phyloP scores from a whole-genome alignment of 2,888 invertebrate species.

The Polydrusus pterygomalis region DNA sequence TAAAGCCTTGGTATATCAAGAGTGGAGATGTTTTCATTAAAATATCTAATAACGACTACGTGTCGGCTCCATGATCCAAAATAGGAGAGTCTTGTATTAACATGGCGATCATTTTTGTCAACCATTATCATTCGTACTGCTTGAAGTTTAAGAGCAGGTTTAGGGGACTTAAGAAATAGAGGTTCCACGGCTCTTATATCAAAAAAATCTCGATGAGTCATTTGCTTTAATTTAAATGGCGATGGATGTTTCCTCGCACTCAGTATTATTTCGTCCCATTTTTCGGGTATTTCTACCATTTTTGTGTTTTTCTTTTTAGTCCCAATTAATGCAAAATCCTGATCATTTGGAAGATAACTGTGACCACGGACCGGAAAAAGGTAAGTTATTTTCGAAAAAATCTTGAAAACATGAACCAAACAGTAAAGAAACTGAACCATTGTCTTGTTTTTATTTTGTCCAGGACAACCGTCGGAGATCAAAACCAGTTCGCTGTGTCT shows the following conservation, averaged over 20 bases:
- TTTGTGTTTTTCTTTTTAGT: conserved; percentile 17
- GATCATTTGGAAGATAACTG: conserved; percentile 47
- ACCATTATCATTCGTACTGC: conserved; percentile 18
- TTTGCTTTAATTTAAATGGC: conserved; percentile 15
- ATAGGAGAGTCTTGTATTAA: background rate
- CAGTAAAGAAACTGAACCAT: conserved; percentile 31
- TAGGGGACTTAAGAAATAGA: conserved; percentile 22
- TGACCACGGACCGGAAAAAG: conserved; percentile 19
- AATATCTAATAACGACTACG: conserved; percentile 7
- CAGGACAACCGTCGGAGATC: conserved; percentile 35
- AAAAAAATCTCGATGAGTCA: conserved; percentile 4
- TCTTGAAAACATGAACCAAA: conserved; percentile 32
- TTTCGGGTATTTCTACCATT: background rate
- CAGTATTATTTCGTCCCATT: conserved; percentile 18
- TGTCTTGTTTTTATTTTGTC: conserved; percentile 23
- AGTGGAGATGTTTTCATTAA: conserved; percentile 15
- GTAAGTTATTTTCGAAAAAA: conserved; percentile 47
- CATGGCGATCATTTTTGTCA: conserved; percentile 11
- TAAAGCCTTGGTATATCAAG: conserved; percentile 17
- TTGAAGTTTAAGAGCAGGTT: conserved; percentile 26
- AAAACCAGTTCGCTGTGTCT: conserved; percentile 21
- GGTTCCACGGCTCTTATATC: conserved; percentile 8
- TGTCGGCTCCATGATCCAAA: too few relatives aligned
- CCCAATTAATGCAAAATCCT: conserved; percentile 42
- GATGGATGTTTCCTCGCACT: conserved; percentile 27